Conservation (phyloP, 2,113 vertebrate genomes). For the Mystacornis crossleyi region DNA sequence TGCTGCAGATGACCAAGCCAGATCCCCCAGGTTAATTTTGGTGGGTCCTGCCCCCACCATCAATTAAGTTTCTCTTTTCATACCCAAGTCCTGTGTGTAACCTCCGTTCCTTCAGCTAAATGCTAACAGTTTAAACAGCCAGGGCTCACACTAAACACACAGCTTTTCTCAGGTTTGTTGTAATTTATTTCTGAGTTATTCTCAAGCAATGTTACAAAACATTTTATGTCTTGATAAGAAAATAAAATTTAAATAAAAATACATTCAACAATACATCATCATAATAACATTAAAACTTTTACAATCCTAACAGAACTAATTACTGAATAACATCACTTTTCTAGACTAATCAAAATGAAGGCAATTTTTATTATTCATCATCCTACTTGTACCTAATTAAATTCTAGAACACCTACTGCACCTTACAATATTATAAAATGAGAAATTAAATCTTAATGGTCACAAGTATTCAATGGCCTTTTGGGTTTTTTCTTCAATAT, state of each 20-base stretch:
- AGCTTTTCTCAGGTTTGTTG: slow-evolving; percentile 1
- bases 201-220: slow-evolving; percentile 75
- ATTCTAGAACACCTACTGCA: slow-evolving; percentile 56
- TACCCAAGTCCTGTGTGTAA: not conserved
- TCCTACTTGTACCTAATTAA: slow-evolving; percentile 55
- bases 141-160: not conserved
- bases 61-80: not conserved
- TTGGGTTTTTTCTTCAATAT: slow-evolving; percentile 3
- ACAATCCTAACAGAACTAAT: slow-evolving; percentile 70
- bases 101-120: not conserved
- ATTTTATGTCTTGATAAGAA: slow-evolving; percentile 79
- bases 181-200: slow-evolving; percentile 78
- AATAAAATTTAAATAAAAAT: slow-evolving; percentile 87
- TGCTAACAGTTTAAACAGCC: not conserved
- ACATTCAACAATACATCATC: slow-evolving; percentile 74
- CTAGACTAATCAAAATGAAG: slow-evolving; percentile 69
- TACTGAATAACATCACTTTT: slow-evolving; percentile 58
- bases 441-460: slow-evolving; percentile 27
- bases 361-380: slow-evolving; percentile 47
- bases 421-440: slow-evolving; percentile 59
- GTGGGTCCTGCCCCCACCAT: not conserved
- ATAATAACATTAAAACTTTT: slow-evolving; percentile 72
- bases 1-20: not conserved
- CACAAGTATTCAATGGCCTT: slow-evolving; percentile 2
- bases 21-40: not conserved